These are phyloP conservation scores for Cyrtodaria siliqua DNA, from an alignment of 2,888 invertebrate genomes.

Conservation along the genomic window DNA sequence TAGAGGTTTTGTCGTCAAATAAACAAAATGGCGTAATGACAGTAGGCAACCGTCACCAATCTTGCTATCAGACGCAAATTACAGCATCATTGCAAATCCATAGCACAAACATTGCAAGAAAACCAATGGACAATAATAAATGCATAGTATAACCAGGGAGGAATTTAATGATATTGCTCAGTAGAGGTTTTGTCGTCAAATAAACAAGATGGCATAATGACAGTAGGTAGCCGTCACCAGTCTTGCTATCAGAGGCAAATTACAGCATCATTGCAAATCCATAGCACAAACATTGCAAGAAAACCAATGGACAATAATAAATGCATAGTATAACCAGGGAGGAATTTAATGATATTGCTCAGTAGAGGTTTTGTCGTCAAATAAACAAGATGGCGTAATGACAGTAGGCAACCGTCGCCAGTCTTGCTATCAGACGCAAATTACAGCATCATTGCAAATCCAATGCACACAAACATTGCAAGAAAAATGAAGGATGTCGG, in stretches of 20 bases:
- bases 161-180: background rate
- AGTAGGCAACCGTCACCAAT: slow-evolving; percentile 3
- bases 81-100: slow-evolving; percentile 26
- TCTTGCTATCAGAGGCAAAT: slow-evolving; percentile 68
- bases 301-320: too few species aligned
- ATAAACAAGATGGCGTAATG: slow-evolving; percentile 17
- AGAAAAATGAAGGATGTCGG: too few species aligned
- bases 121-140: background rate
- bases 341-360: too few species aligned
- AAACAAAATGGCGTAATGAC: slow-evolving; percentile 2
- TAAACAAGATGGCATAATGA: slow-evolving; percentile 28
- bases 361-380: too few species aligned
- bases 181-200: slow-evolving; percentile 17
- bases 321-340: too few species aligned
- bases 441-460: background rate
- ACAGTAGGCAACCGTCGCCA: background rate
- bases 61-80: slow-evolving; percentile 56
- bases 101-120: background rate
- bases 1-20: background rate
- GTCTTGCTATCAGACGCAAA: background rate
- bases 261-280: slow-evolving; percentile 35
- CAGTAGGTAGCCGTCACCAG: slow-evolving; percentile 63
- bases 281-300: too few species aligned
- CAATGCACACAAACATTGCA: too few species aligned
- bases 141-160: too few species aligned